phyloP scores from a whole-genome alignment of 2,113 vertebrate genomes.

The Chaetorhynchus papuensis region DNA sequence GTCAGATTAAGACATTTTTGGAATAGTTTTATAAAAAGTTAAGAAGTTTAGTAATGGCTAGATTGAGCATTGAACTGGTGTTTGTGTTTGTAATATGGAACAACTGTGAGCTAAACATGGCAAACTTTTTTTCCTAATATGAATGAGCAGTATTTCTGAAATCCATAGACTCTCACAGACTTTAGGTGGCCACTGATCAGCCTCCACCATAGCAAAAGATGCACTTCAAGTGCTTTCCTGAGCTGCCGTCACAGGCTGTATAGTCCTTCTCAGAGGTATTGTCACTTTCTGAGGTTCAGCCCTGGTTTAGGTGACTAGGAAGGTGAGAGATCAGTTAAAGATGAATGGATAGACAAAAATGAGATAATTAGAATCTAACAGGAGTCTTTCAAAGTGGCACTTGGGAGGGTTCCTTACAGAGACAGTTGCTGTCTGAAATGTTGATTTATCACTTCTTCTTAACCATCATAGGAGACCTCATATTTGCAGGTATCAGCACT shows the following conservation, averaged over 20 bases:
- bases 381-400: not conserved
- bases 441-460: not conserved
- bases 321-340: not conserved
- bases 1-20: not conserved
- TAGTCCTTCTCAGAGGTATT: not conserved
- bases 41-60: not conserved
- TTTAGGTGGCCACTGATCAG: not conserved
- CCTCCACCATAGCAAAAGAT: not conserved
- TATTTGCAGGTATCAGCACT: not conserved
- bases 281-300: not conserved
- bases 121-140: not conserved
- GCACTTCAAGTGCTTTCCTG: not conserved
- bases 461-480: not conserved
- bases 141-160: not conserved
- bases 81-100: not conserved
- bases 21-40: not conserved
- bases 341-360: not conserved
- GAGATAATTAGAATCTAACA: not conserved
- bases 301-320: not conserved
- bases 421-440: not conserved
- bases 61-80: not conserved
- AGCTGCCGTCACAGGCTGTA: not conserved
- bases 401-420: not conserved
- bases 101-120: not conserved
- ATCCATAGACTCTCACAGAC: not conserved